These are phyloP conservation scores for Tokudaia tokunoshimensis DNA, from an alignment of 2,797 vertebrate species.

Conservation along the genomic window DNA sequence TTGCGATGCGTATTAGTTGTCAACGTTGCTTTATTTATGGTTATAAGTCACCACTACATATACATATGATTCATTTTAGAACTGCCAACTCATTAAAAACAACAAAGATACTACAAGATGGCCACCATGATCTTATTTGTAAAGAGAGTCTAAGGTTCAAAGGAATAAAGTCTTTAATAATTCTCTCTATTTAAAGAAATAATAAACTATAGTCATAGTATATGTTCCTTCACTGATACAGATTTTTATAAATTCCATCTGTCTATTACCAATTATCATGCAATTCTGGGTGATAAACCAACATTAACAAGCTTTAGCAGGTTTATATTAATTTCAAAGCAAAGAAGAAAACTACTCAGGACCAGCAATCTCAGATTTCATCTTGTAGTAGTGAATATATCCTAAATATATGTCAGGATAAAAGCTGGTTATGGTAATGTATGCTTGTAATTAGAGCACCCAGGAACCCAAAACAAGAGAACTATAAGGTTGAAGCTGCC, in stretches of 20 bases:
- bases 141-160: neutral
- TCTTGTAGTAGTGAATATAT: neutral
- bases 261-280: neutral
- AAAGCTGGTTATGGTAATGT: neutral
- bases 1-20: neutral
- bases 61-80: neutral
- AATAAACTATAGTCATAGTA: neutral
- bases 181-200: conserved; percentile 49
- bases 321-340: conserved; percentile 30
- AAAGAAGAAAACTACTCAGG: neutral
- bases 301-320: neutral
- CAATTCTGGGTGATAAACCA: neutral
- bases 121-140: neutral
- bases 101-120: neutral
- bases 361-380: conserved; percentile 17
- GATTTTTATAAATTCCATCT: conserved; percentile 1
- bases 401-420: neutral
- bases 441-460: neutral
- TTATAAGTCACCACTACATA: neutral
- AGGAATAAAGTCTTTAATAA: neutral
- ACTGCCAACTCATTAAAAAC: conserved; percentile 22
- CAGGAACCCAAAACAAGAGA: neutral
- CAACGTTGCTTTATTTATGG: conserved; percentile 20
- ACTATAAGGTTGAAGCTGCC: neutral
- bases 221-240: neutral